phyloP scores from a whole-genome alignment of 1,140 invertebrate species.

The Neuroterus valhalla region DNA sequence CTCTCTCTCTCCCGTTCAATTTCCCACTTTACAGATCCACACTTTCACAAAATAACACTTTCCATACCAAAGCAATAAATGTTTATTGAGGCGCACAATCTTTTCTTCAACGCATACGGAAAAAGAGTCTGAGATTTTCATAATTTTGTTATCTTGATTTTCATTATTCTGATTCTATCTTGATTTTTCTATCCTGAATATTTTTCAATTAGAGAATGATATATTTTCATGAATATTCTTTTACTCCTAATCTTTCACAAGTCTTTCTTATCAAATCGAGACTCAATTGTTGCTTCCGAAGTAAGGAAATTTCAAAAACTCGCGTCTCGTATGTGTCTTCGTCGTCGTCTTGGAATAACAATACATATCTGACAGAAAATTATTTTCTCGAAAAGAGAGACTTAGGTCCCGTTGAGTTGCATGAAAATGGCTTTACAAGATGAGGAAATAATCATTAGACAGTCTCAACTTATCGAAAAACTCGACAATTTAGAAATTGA shows the following conservation, averaged over 20 bases:
- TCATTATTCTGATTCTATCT: neutral
- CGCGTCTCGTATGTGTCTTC: neutral
- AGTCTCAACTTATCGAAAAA: neutral
- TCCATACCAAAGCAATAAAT: neutral
- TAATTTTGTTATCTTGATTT: neutral
- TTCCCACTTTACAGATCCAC: constrained; percentile 30
- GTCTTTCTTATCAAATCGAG: neutral
- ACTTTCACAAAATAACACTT: constrained; percentile 28
- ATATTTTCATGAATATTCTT: no score
- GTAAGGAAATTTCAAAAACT: neutral
- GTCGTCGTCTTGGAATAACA: constrained; percentile 2
- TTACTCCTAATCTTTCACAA: neutral
- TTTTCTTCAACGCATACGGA: neutral
- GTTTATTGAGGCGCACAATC: neutral
- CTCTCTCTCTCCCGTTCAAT: constrained; percentile 38
- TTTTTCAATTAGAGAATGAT: no score
- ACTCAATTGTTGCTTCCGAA: neutral
- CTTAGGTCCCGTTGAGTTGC: constrained; percentile 19
- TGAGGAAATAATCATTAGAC: constrained; percentile 11
- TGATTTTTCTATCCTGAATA: neutral
- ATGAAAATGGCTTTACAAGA: constrained; percentile 15
- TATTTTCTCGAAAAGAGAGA: constrained; percentile 1
- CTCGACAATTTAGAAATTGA: constrained; percentile 1
- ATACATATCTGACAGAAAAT: constrained; percentile 11
- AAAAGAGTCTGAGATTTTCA: neutral